These are phyloP conservation scores for Agrilus cyanescens DNA, from an alignment of 2,888 invertebrate species.

Conservation along the genomic window DNA sequence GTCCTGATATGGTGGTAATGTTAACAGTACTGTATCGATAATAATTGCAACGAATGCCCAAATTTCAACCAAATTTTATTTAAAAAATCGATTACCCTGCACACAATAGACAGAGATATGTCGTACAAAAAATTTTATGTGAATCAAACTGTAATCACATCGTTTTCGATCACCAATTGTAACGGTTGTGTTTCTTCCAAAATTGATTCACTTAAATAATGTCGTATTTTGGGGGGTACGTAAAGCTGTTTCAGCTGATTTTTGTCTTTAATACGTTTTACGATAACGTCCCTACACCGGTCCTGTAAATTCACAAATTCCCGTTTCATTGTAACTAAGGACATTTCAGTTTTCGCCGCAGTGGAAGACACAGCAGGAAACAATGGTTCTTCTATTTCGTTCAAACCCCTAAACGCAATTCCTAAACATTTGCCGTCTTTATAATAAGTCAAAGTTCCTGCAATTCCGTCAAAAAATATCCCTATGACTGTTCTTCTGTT, in stretches of 20 bases:
- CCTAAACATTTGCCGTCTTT: slow-evolving; percentile 58
- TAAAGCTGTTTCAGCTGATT: slow-evolving; percentile 43
- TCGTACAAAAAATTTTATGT: too few species aligned
- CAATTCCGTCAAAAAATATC: slow-evolving; percentile 53
- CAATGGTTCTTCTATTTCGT: slow-evolving; percentile 48
- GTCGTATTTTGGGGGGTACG: slow-evolving; percentile 45
- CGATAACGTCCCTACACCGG: slow-evolving; percentile 50
- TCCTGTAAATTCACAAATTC: slow-evolving; percentile 59
- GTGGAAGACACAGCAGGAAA: slow-evolving; percentile 62
- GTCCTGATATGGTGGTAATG: too few species aligned
- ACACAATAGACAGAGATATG: too few species aligned
- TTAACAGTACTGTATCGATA: too few species aligned
- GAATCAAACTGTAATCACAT: too few species aligned
- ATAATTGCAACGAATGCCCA: too few species aligned
- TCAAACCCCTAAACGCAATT: slow-evolving; percentile 55
- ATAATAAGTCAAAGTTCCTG: slow-evolving; percentile 58
- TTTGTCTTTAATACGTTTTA: slow-evolving; percentile 40
- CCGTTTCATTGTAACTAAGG: slow-evolving; percentile 44
- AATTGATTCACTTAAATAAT: slow-evolving; percentile 45
- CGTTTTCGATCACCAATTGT: slow-evolving; percentile 27
- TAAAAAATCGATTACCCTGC: too few species aligned
- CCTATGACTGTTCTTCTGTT: slow-evolving; percentile 57
- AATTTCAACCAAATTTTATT: too few species aligned
- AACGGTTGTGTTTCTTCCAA: slow-evolving; percentile 31
- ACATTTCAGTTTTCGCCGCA: slow-evolving; percentile 65